Base-by-base conservation (phyloP, 2,113 vertebrate genomes). In the Cyprinodon tularosa region DNA sequence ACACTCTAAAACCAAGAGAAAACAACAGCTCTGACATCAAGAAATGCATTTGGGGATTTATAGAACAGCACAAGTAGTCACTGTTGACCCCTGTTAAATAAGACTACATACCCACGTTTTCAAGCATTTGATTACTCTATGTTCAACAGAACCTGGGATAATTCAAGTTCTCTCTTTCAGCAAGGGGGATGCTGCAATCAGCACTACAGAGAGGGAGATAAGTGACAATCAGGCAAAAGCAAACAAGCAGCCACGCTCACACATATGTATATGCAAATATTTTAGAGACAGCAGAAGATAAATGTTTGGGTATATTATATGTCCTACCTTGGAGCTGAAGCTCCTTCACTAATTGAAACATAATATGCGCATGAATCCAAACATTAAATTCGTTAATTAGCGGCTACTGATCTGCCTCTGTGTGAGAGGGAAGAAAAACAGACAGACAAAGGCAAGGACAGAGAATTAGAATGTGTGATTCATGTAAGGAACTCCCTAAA, bases 311-410 rank as follows among this genome's bases (percentile, higher is more conserved):
- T 73, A 59, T 67, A 88, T 84, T 80, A 68, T 22, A 74, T 77
- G 29, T 66, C 37, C 50, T 38, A 57, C 66, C 77, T 60, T 59
- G 71, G 66, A 71, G 76, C 69, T n/a, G 37, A 75, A 47, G 29
- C 70, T 82, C 66, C 62, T 47, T 79, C 50, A 81, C 81, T 91
- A 90, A 91, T 78, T 88, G 87, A 92, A 81, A 78, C 69, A 77
- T 84, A 77, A 91, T 80, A 85, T 78, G 83, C 70, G 76, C 75
- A 68, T 73, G 86, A 86, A 87, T 90, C 72, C 63, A 82, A 77
- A 74, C 82, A 87, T 91, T 90, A 90, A 90, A 88, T 78, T 84
- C 80, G 83, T 92, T 91, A 90, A 92, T 93, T 92, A 92, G 76
- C 82, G 29, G 70, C 73, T 80, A 60, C 80, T 84, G 85, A 86